Base-by-base conservation (phyloP, 2,888 invertebrate species). In the Ophion ventricosus region DNA sequence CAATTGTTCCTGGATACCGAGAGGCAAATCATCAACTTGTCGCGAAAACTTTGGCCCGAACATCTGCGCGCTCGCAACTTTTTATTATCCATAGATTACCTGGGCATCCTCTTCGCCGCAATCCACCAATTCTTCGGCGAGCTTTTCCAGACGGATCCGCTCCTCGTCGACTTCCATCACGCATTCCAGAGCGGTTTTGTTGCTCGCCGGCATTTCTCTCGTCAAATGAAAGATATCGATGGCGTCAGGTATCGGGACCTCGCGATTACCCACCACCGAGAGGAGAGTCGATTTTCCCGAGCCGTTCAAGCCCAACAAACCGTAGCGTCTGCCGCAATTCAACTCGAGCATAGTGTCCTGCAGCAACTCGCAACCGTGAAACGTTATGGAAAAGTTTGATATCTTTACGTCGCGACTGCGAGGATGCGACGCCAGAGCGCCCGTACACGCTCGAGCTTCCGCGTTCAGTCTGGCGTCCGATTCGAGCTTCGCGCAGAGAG, bases 161-260 rank as follows among this genome's bases (percentile, higher is more conserved):
- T 99, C 99, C 91, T 98, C 96, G 91, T 99, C 99, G 0, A 99
- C 99, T 93, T 99, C 99, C 97, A 99, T 98, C 56, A 99, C 99
- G 93, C 98, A 98, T 93, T 98, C 95, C 76, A 99, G 94, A 2
- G 99, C 99, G 14, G 97, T 96, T 94, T 99, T 99, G 90, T 98
- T 97, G 85, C 98, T 98, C n/a, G 99, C 99, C 0, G 98, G 97
- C 96, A 99, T 99, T 94, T 99, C 99, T 72, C 99, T 96, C 11
- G 98, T 97, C 92, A 99, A 95, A 93, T 99, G 97, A 94, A 99
- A 99, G 90, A 99, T 99, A 94, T 99, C 99, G 88, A 99, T 98
- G 92, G 98, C 98, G 3, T 98, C 97, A 3, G 99, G 99, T 85
- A 99, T 98, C 0, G 99, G 98, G 54, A 99, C 97, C 94, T 99